Conservation (phyloP, 2,888 invertebrate species). For the Calameuta pallipes region DNA sequence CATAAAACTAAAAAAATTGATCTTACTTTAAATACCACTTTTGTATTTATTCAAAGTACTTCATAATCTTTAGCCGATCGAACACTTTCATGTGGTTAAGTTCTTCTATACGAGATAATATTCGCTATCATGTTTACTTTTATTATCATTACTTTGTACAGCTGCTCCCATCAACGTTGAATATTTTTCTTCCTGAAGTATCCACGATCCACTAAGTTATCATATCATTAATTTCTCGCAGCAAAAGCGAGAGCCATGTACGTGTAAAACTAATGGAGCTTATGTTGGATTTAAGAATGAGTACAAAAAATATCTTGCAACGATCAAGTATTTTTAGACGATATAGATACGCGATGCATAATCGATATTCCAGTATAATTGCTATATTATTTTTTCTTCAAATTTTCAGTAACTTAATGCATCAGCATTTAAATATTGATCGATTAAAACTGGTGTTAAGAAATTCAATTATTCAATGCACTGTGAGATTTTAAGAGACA, state of each 20-base stretch:
- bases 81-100: too few species aligned
- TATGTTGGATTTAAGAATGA: background rate
- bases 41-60: background rate
- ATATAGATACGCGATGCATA: background rate
- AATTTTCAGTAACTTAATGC: background rate
- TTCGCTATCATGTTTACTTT: background rate
- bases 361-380: background rate
- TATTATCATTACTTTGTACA: background rate
- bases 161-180: background rate
- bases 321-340: background rate
- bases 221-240: background rate
- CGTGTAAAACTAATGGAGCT: background rate
- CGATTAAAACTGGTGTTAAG: background rate
- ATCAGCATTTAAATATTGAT: background rate
- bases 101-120: too few species aligned
- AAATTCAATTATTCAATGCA: background rate
- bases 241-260: background rate
- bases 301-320: background rate
- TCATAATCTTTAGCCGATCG: background rate
- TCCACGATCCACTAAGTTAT: background rate
- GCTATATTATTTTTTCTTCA: background rate
- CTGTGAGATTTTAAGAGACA: background rate
- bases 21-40: background rate
- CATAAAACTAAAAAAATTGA: background rate
- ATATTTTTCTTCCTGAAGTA: background rate